A percentile compares a stretch with the other conserved stretches of the same genome.
Conservation (phyloP, 2,113 vertebrate genomes). For the Hassar affinis region DNA sequence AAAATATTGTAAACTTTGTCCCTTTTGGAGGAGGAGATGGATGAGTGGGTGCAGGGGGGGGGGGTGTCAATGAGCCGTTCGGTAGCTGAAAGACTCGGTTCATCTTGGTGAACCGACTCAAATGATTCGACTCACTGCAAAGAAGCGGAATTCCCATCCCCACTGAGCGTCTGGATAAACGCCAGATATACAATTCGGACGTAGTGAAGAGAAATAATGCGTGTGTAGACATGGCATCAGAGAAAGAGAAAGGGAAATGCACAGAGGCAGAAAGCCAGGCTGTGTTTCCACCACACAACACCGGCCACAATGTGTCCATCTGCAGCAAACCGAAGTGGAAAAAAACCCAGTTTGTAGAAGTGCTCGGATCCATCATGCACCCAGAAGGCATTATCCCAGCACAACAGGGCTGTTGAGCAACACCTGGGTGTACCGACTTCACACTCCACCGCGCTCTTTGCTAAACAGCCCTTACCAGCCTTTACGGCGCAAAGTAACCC, state of each 20-base stretch:
- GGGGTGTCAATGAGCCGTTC: not conserved
- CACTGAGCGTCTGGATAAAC: not conserved
- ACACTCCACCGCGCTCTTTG: not conserved
- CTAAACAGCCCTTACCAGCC: not conserved
- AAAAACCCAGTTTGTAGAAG: not conserved
- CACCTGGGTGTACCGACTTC: conserved; percentile 2
- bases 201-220: not conserved
- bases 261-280: not conserved
- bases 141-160: not conserved
- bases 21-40: not conserved
- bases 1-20: not conserved
- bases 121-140: not conserved
- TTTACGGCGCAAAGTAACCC: not conserved
- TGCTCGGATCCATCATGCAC: not conserved
- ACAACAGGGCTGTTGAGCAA: conserved; percentile 25
- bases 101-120: not conserved
- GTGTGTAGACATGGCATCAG: not conserved
- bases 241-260: not conserved
- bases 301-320: conserved; percentile 36
- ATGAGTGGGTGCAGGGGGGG: not conserved
- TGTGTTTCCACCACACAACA: not conserved
- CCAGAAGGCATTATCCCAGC: not conserved
- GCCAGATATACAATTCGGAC: no score
- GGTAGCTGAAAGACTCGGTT: not conserved
- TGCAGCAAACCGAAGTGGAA: not conserved